A percentile compares a stretch with the other conserved stretches of the same genome.
Conservation (phyloP, 2,113 vertebrate genomes). For the Dicaeum eximium region DNA sequence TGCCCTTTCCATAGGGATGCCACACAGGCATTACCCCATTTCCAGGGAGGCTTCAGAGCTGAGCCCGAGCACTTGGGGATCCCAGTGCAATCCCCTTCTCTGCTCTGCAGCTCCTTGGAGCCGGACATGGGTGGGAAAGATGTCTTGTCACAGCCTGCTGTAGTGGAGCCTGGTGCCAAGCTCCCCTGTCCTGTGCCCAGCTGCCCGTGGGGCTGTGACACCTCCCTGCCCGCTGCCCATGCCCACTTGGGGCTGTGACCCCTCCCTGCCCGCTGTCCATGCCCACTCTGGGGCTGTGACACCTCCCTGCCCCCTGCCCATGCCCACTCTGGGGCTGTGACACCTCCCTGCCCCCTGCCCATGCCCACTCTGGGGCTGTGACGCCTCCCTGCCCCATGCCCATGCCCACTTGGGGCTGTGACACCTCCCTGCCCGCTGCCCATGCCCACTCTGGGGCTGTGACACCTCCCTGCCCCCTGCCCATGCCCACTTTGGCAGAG, state of each 20-base stretch:
- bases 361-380: accelerated
- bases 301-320: accelerated
- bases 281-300: neutral
- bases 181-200: neutral
- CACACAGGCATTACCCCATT: accelerated
- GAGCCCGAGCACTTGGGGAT: neutral
- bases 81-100: neutral
- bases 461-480: neutral
- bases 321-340: too few relatives aligned
- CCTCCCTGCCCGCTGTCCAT: accelerated
- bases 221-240: accelerated
- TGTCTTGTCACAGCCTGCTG: neutral
- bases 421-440: neutral
- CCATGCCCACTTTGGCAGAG: accelerated
- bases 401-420: too few relatives aligned
- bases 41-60: neutral
- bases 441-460: accelerated
- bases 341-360: neutral
- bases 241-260: neutral
- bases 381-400: neutral
- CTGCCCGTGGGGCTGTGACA: accelerated
- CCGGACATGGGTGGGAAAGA: neutral
- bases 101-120: neutral
- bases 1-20: neutral
- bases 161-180: neutral